Conservation (phyloP, 2,797 vertebrate species). For the Glyptemys insculpta region DNA sequence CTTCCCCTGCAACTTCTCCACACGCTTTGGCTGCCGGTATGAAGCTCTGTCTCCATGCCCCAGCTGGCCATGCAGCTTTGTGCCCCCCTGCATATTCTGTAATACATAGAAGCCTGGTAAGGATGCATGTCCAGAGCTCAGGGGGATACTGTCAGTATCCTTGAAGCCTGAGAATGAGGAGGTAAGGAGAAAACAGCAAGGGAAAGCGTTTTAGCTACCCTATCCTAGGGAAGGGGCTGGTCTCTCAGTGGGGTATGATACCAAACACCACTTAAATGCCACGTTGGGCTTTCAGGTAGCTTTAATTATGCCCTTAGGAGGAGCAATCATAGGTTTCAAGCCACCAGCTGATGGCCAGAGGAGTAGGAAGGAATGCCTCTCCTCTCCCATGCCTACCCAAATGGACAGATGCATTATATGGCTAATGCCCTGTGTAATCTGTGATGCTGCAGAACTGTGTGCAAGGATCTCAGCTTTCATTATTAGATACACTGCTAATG, state of each 20-base stretch:
- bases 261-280: not conserved
- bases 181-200: not conserved
- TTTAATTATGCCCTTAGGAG: not conserved
- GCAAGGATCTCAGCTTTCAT: not conserved
- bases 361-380: not conserved
- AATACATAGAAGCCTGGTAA: constrained; percentile 58
- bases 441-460: constrained; percentile 1
- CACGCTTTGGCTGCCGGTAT: constrained; percentile 94
- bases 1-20: constrained; percentile 95
- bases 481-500: not conserved
- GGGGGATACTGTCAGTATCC: not conserved
- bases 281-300: not conserved
- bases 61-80: constrained; percentile 96
- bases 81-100: constrained; percentile 96
- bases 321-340: not conserved
- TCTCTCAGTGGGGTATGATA: not conserved
- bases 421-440: not conserved
- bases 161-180: not conserved
- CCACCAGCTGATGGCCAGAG: not conserved
- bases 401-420: not conserved
- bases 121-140: not conserved
- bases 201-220: not conserved
- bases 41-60: constrained; percentile 98
- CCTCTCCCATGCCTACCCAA: not conserved
- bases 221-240: not conserved